Conservation (phyloP, 2,113 vertebrate genomes). For the Cryptomyrus ogoouensis region DNA sequence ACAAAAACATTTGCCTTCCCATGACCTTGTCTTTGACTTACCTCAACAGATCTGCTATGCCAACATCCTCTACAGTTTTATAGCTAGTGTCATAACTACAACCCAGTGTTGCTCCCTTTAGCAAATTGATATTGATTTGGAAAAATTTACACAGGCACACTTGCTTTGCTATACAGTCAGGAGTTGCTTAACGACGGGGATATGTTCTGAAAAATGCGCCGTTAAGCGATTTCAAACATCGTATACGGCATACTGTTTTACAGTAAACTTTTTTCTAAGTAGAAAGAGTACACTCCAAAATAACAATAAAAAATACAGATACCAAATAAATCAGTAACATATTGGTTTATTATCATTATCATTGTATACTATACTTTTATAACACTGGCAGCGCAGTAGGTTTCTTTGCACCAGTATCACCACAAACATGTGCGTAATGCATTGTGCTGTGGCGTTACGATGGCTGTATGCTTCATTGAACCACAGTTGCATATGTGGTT, state of each 20-base stretch:
- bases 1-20: slow-evolving; percentile 43
- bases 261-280: background rate
- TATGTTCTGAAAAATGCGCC: background rate
- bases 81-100: background rate
- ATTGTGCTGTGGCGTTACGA: background rate
- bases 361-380: background rate
- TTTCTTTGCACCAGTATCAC: background rate
- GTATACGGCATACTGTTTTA: background rate
- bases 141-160: background rate
- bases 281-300: background rate
- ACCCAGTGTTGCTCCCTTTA: background rate
- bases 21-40: slow-evolving; percentile 41
- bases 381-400: background rate
- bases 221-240: background rate
- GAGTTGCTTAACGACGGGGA: background rate
- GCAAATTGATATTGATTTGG: background rate
- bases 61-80: background rate
- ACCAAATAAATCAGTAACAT: background rate
- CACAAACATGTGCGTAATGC: background rate
- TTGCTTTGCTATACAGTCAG: background rate
- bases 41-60: slow-evolving; percentile 30
- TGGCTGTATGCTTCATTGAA: background rate
- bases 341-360: background rate
- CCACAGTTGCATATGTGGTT: background rate
- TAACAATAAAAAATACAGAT: background rate